phyloP scores from a whole-genome alignment of 2,888 invertebrate genomes.

The Metallyticus violacea region DNA sequence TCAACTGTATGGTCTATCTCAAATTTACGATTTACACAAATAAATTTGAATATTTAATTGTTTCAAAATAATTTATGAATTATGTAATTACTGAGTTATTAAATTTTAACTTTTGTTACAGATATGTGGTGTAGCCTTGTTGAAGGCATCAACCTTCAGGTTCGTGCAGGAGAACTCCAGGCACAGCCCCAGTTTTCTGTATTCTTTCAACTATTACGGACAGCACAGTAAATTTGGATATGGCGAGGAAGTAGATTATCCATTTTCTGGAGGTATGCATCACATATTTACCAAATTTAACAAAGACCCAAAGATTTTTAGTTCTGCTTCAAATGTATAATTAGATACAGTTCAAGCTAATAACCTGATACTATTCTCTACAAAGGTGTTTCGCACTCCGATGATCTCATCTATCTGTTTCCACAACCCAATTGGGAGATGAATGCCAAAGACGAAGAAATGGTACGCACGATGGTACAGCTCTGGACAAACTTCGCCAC shows the following conservation, averaged over 20 bases:
- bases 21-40: too few relatives aligned
- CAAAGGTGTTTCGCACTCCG: conserved; percentile 56
- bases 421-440: conserved; percentile 45
- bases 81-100: too few relatives aligned
- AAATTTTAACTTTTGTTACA: too few relatives aligned
- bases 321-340: neutral
- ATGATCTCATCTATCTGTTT: conserved; percentile 61
- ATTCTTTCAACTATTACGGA: conserved; percentile 53
- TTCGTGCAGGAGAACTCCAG: conserved; percentile 37
- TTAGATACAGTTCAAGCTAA: neutral
- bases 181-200: conserved; percentile 48
- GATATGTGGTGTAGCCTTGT: conserved; percentile 48
- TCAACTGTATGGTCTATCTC: too few relatives aligned
- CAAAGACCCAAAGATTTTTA: too few relatives aligned
- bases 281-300: neutral
- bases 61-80: too few relatives aligned
- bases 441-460: conserved; percentile 42
- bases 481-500: conserved; percentile 49
- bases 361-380: neutral
- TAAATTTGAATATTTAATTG: too few relatives aligned
- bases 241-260: conserved; percentile 46
- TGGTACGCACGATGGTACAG: conserved; percentile 50
- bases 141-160: conserved; percentile 49
- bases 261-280: conserved; percentile 47
- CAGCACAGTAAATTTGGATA: conserved; percentile 43